Evolutionary conservation across 2,888 invertebrate genomes (phyloP).

Genomic region (Chrysodeixis includens): DNA sequence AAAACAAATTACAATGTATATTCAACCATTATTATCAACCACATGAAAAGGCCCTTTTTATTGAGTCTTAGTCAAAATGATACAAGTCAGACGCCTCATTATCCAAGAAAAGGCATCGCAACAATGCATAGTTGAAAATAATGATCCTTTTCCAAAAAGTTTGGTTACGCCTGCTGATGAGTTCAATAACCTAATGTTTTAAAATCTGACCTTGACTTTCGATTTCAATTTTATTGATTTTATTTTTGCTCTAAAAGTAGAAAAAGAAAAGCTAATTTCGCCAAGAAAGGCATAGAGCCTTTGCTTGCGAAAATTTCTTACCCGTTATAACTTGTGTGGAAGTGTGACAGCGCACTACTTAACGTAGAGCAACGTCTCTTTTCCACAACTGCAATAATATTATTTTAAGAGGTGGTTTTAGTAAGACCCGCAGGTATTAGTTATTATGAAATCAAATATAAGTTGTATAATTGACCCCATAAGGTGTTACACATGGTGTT

Average conservation of each 20-base stretch:
- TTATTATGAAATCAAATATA: conserved; percentile 30
- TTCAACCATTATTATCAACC: too few species aligned
- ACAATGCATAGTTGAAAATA: neutral
- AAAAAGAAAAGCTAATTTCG: too few species aligned
- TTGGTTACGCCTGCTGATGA: neutral
- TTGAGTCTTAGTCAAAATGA: neutral
- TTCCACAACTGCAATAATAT: too few species aligned
- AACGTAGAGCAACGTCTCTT: too few species aligned
- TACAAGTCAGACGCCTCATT: conserved; percentile 1
- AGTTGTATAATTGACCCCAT: conserved; percentile 14
- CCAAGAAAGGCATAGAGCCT: too few species aligned
- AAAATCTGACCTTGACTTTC: neutral
- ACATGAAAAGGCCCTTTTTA: neutral
- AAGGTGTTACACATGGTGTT: conserved; percentile 8
- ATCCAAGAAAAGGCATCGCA: neutral
- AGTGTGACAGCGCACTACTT: too few species aligned
- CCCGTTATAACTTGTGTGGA: too few species aligned
- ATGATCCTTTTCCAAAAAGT: conserved; percentile 4
- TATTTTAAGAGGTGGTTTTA: too few species aligned
- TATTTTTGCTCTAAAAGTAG: too few species aligned
- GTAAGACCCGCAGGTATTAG: conserved; percentile 19
- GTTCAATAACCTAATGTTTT: neutral
- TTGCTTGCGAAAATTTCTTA: too few species aligned
- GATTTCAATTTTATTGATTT: neutral
- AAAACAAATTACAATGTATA: too few species aligned